Conservation (phyloP, 2,113 vertebrate genomes). For the Arothron firmamentum region DNA sequence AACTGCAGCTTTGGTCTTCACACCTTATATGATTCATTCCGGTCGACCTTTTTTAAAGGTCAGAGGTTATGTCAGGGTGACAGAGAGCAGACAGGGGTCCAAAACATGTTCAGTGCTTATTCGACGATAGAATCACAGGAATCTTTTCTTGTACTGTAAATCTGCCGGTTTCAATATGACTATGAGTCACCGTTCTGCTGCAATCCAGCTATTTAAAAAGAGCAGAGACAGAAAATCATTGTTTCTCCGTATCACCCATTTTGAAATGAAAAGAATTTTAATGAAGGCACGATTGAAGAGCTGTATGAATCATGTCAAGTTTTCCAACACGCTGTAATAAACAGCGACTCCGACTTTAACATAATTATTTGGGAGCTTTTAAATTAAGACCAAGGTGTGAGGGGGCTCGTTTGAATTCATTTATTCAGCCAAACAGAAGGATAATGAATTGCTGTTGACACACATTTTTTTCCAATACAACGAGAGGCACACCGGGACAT, state of each 20-base stretch:
- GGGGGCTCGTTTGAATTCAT: slow-evolving; percentile 44
- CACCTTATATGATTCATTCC: slow-evolving; percentile 21
- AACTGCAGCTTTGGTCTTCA: background rate
- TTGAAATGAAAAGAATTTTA: background rate
- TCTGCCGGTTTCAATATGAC: background rate
- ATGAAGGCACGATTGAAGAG: background rate
- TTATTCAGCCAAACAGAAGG: slow-evolving; percentile 53
- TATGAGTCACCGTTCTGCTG: background rate
- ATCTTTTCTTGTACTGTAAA: slow-evolving; percentile 11
- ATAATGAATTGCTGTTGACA: slow-evolving; percentile 54
- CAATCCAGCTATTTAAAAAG: background rate
- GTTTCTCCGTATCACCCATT: background rate
- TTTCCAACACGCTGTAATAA: background rate
- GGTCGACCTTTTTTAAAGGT: slow-evolving; percentile 35
- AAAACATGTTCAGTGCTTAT: slow-evolving; percentile 39
- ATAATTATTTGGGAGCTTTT: background rate
- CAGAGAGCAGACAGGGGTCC: slow-evolving; percentile 20
- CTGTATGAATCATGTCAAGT: background rate
- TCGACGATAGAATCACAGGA: slow-evolving; percentile 18
- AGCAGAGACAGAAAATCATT: too few species aligned
- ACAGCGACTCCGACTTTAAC: background rate
- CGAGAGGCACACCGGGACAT: slow-evolving; percentile 47
- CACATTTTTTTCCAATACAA: slow-evolving; percentile 47
- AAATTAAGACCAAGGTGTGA: slow-evolving; percentile 31
- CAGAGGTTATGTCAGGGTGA: slow-evolving; percentile 43